Conservation (phyloP, 2,888 invertebrate genomes). For the Pyrrhosoma nymphula region DNA sequence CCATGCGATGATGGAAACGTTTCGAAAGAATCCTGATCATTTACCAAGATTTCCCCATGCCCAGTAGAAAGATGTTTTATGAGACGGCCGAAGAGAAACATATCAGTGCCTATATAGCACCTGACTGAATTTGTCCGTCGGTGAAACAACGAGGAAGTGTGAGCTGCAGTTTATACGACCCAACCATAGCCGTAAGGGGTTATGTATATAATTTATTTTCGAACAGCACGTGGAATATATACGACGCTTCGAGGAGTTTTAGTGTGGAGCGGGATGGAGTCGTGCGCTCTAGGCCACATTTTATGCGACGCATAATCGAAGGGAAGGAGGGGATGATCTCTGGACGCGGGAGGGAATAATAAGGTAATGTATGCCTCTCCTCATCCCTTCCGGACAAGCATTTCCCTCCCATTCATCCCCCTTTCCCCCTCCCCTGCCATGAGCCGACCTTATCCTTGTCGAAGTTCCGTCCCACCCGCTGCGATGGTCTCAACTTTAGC, state of each 20-base stretch:
- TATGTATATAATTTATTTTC: neutral
- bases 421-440: neutral
- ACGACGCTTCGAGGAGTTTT: neutral
- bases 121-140: neutral
- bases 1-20: neutral
- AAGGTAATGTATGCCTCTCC: conserved; percentile 43
- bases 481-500: neutral
- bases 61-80: neutral
- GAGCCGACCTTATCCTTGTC: conserved; percentile 41
- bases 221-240: neutral
- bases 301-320: neutral
- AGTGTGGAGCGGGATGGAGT: neutral
- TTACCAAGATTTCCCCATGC: neutral
- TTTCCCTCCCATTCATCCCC: neutral
- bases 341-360: neutral
- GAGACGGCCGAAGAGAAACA: neutral
- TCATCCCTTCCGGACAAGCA: neutral
- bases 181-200: neutral
- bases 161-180: neutral
- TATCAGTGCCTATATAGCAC: neutral
- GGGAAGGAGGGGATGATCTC: neutral
- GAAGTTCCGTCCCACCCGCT: neutral
- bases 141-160: neutral
- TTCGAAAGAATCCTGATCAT: neutral
- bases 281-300: neutral